These are phyloP conservation scores for Rhynchophorus ferrugineus DNA, from an alignment of 1,140 invertebrate species.

Conservation along the genomic window DNA sequence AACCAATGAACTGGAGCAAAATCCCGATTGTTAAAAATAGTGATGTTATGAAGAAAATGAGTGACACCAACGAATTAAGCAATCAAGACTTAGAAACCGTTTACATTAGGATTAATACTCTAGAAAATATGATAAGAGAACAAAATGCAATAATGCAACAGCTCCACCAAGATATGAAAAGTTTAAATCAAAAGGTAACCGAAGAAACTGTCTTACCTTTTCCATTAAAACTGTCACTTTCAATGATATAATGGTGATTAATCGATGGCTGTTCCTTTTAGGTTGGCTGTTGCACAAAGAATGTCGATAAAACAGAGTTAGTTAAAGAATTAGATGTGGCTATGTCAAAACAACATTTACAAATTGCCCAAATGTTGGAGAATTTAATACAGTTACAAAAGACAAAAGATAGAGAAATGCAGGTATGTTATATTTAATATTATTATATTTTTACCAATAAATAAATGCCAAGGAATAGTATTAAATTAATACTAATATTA, in stretches of 20 bases:
- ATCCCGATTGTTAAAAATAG: slow-evolving; percentile 40
- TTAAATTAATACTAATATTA: too few species aligned
- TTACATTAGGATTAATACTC: slow-evolving; percentile 28
- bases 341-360: slow-evolving; percentile 41
- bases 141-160: slow-evolving; percentile 40
- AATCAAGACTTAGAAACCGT: slow-evolving; percentile 30
- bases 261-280: too few species aligned
- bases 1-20: slow-evolving; percentile 38
- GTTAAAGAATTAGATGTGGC: slow-evolving; percentile 34
- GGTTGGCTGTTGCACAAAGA: slow-evolving; percentile 1
- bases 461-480: too few species aligned
- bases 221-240: too few species aligned
- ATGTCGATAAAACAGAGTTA: slow-evolving; percentile 25
- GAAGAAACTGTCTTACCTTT: too few species aligned
- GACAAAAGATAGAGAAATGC: slow-evolving; percentile 42
- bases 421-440: slow-evolving; percentile 37
- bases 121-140: slow-evolving; percentile 33
- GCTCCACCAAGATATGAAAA: slow-evolving; percentile 36
- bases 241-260: too few species aligned
- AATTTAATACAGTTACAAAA: slow-evolving; percentile 34
- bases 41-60: slow-evolving; percentile 15
- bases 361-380: slow-evolving; percentile 40
- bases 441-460: too few species aligned
- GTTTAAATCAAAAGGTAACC: slow-evolving; percentile 36
- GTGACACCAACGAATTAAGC: slow-evolving; percentile 9